Percentiles rank a stretch among this genome's conserved stretches.
Evolutionary conservation across 2,888 invertebrate genomes (phyloP).

Genomic region (Drosophila diplacantha): DNA sequence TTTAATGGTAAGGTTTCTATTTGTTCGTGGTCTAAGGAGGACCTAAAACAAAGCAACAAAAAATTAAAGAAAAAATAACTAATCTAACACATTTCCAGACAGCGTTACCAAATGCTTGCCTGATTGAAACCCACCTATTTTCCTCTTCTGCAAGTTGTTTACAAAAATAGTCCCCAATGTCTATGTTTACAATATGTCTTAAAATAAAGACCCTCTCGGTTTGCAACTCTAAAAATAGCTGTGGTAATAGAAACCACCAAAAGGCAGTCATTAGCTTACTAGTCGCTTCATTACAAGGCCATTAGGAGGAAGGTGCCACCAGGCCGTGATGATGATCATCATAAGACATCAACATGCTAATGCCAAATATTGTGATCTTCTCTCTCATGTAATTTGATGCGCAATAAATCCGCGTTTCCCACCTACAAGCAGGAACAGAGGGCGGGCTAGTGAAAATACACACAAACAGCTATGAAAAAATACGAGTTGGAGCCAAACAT

Average conservation of each 20-base stretch:
- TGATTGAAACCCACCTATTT: slow-evolving; percentile 3
- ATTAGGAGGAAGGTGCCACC: slow-evolving; percentile 45
- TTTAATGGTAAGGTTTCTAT: background rate
- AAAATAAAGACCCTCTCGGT: slow-evolving; percentile 15
- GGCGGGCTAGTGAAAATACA: slow-evolving; percentile 27
- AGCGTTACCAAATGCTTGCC: background rate
- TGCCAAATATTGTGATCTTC: slow-evolving; percentile 30
- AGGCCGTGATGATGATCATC: slow-evolving; percentile 27
- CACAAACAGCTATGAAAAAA: slow-evolving; percentile 6
- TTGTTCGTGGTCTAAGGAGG: background rate
- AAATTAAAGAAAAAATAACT: background rate
- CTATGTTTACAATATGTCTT: slow-evolving; percentile 2
- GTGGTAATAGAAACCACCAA: slow-evolving; percentile 21
- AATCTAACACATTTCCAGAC: background rate
- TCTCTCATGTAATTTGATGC: slow-evolving; percentile 62
- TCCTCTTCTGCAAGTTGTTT: slow-evolving; percentile 1
- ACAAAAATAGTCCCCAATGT: slow-evolving; percentile 3
- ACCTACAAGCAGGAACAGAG: slow-evolving; percentile 45
- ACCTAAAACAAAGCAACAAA: background rate
- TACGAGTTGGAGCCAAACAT: slow-evolving; percentile 46
- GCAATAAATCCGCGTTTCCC: slow-evolving; percentile 67
- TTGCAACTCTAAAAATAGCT: slow-evolving; percentile 13
- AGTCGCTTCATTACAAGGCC: slow-evolving; percentile 60
- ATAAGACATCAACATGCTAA: slow-evolving; percentile 17
- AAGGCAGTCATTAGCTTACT: slow-evolving; percentile 36